phyloP scores from a whole-genome alignment of 1,140 invertebrate genomes.

The Drosophila ohnishii region DNA sequence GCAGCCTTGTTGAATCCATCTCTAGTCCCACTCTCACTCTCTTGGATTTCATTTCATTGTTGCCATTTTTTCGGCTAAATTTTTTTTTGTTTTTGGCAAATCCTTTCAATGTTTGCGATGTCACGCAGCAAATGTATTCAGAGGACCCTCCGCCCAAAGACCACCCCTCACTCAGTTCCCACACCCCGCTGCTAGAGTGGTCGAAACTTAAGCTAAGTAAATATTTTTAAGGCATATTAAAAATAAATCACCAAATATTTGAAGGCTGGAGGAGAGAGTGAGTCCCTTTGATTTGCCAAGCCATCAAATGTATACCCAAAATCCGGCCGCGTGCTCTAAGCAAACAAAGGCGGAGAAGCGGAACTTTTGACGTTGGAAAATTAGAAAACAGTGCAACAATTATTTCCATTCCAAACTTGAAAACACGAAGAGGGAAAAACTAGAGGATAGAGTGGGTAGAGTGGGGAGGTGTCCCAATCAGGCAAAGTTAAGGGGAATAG shows the following conservation, averaged over 20 bases:
- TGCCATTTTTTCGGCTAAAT: conserved; percentile 36
- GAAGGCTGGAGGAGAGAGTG: conserved; percentile 33
- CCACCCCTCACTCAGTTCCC: conserved; percentile 3
- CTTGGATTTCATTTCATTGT: conserved; percentile 18
- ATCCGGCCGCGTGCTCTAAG: conserved; percentile 54
- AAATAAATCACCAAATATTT: conserved; percentile 77
- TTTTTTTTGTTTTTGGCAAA: conserved; percentile 67
- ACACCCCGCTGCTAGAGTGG: conserved; percentile 19
- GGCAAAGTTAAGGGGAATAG: conserved; percentile 56
- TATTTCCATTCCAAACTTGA: conserved; percentile 64
- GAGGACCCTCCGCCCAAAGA: conserved; percentile 21
- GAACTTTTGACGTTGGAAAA: conserved; percentile 70
- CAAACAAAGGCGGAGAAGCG: conserved; percentile 46
- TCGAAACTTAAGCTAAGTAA: conserved; percentile 65
- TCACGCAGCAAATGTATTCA: conserved; percentile 66
- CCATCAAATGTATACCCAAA: conserved; percentile 45
- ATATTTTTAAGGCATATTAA: conserved; percentile 80
- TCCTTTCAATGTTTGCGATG: conserved; percentile 78
- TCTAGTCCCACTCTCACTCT: conserved; percentile 1
- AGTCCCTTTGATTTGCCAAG: conserved; percentile 43
- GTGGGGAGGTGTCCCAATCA: conserved; percentile 49
- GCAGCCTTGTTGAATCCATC: conserved; percentile 12
- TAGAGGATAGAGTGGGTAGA: not conserved
- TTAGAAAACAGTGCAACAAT: conserved; percentile 77
- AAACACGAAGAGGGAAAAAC: conserved; percentile 44